Evolutionary conservation across 1,140 invertebrate genomes (phyloP).

Genomic region (Conopomorpha cramerella): DNA sequence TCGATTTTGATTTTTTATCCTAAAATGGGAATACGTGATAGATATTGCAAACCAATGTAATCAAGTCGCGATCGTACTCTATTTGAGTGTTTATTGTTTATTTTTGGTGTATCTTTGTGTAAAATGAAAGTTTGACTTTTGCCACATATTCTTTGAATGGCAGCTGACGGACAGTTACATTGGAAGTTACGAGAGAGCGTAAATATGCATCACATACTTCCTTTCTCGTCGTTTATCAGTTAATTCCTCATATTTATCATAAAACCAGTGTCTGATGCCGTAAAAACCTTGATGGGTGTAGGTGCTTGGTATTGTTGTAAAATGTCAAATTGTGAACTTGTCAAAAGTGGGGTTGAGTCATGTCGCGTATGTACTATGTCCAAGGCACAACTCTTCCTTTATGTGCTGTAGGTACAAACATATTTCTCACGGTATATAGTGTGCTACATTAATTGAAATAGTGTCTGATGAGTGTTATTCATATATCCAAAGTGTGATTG

Average conservation of each 20-base stretch:
- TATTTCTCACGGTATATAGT: too few relatives aligned
- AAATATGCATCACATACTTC: constrained; percentile 38
- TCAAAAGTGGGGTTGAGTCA: constrained; percentile 57
- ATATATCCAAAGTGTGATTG: too few relatives aligned
- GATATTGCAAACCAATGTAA: constrained; percentile 21
- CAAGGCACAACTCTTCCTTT: too few relatives aligned
- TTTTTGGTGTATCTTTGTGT: constrained; percentile 60
- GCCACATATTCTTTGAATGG: constrained; percentile 61
- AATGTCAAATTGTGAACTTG: constrained; percentile 56
- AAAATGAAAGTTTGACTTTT: constrained; percentile 61
- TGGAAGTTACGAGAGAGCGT: constrained; percentile 43
- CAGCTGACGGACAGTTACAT: constrained; percentile 52
- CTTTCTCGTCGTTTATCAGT: constrained; percentile 13
- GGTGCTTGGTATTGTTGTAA: too few relatives aligned
- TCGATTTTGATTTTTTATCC: constrained; percentile 56
- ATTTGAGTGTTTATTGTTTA: constrained; percentile 53
- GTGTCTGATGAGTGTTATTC: too few relatives aligned
- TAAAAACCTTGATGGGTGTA: too few relatives aligned
- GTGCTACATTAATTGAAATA: too few relatives aligned
- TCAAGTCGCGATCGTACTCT: constrained; percentile 21
- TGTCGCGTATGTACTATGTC: too few relatives aligned
- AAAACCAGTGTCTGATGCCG: too few relatives aligned
- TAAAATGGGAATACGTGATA: constrained; percentile 38
- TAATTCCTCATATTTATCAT: too few relatives aligned
- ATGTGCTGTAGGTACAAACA: too few relatives aligned